These are phyloP conservation scores for Oryctes rhinoceros DNA, from an alignment of 1,140 invertebrate genomes.

Conservation along the genomic window DNA sequence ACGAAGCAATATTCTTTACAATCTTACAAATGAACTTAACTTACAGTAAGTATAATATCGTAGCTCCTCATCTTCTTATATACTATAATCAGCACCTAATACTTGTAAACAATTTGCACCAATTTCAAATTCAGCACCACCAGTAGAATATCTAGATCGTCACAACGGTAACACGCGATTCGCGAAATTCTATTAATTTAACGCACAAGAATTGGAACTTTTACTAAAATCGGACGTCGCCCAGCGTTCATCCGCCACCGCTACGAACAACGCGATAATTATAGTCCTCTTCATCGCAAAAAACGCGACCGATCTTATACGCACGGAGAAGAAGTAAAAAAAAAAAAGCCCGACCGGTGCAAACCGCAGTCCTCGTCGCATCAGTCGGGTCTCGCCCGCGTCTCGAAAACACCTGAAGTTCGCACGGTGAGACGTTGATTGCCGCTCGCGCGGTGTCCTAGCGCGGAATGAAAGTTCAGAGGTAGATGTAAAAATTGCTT, in stretches of 20 bases:
- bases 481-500: conserved; percentile 27
- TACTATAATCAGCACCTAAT: too few species aligned
- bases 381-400: conserved; percentile 7
- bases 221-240: background rate
- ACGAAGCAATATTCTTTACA: background rate
- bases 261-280: background rate
- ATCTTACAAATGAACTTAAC: background rate
- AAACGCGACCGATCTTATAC: conserved; percentile 13
- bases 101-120: background rate
- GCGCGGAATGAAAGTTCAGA: conserved; percentile 28
- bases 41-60: conserved; percentile 7
- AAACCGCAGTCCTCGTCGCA: background rate
- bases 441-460: background rate
- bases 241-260: background rate
- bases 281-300: conserved; percentile 18
- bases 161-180: background rate
- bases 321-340: background rate
- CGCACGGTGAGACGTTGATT: conserved; percentile 9
- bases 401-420: conserved; percentile 17
- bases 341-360: background rate
- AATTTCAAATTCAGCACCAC: conserved; percentile 4
- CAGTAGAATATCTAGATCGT: background rate
- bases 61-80: background rate
- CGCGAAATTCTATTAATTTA: background rate
- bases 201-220: conserved; percentile 8